phyloP scores from a whole-genome alignment of 1,140 invertebrate genomes.

The Babylonia areolata region DNA sequence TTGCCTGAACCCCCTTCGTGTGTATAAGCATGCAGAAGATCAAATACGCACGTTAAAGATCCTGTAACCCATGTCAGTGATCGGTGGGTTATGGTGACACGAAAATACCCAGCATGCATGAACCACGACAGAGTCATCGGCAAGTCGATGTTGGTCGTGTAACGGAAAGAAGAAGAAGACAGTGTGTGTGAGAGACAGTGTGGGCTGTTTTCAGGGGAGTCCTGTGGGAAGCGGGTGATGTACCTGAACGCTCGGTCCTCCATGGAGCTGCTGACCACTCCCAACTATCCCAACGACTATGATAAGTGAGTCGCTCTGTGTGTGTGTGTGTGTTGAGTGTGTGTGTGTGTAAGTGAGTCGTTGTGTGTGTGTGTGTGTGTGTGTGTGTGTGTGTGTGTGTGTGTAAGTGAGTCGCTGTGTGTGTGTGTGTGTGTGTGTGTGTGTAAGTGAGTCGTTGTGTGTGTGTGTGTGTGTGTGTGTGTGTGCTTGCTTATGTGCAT shows the following conservation, averaged over 20 bases:
- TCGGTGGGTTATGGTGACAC: too few species aligned
- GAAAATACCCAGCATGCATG: too few species aligned
- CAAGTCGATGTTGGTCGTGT: background rate
- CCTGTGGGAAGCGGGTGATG: background rate
- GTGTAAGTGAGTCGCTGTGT: background rate
- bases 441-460: too few species aligned
- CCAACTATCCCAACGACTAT: slow-evolving; percentile 23
- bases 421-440: background rate
- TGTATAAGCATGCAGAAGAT: too few species aligned
- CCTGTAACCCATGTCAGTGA: too few species aligned
- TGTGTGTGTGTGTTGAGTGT: background rate
- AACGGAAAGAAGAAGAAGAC: background rate
- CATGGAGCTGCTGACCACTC: slow-evolving; percentile 21
- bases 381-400: background rate
- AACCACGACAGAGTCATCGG: too few species aligned
- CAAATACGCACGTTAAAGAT: too few species aligned
- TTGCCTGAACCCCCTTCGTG: too few species aligned
- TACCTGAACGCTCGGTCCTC: background rate
- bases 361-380: background rate
- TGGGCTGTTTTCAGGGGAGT: slow-evolving; percentile 14
- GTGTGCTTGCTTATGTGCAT: background rate
- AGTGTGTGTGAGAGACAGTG: background rate
- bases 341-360: background rate
- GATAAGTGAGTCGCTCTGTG: slow-evolving; percentile 15
- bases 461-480: background rate